Conservation (phyloP, 2,113 vertebrate species). For the Sphaerodactylus townsendi region DNA sequence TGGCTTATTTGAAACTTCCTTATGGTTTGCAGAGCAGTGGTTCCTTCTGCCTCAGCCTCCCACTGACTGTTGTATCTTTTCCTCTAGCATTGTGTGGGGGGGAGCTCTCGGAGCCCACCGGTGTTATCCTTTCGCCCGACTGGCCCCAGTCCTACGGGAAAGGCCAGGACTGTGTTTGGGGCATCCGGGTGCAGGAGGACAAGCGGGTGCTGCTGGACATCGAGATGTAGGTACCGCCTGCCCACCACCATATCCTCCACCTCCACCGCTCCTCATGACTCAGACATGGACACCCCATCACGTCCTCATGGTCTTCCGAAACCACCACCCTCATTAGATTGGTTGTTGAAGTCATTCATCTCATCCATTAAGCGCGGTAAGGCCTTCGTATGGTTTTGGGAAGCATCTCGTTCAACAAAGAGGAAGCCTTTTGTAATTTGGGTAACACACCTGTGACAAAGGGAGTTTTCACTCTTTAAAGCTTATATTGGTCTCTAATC, state of each 20-base stretch:
- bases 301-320: conserved; percentile 18
- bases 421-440: neutral
- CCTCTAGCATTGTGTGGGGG: conserved; percentile 86
- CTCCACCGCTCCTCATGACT: neutral
- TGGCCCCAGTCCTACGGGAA: conserved; percentile 93
- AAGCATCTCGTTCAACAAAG: neutral
- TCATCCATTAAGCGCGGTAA: neutral
- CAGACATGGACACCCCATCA: neutral
- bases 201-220: conserved; percentile 88
- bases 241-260: too few species aligned
- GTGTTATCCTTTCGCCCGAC: conserved; percentile 89
- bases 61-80: neutral
- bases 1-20: neutral
- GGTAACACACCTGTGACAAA: neutral
- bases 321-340: conserved; percentile 4
- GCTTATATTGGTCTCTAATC: too few species aligned
- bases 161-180: conserved; percentile 90
- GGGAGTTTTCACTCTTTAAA: too few species aligned
- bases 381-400: neutral
- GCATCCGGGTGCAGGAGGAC: conserved; percentile 89
- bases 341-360: conserved; percentile 7
- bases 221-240: conserved; percentile 80
- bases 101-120: conserved; percentile 82
- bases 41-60: neutral
- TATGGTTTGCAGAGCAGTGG: neutral